Conservation (phyloP, 2,888 invertebrate genomes). For the Therioaphis trifolii region DNA sequence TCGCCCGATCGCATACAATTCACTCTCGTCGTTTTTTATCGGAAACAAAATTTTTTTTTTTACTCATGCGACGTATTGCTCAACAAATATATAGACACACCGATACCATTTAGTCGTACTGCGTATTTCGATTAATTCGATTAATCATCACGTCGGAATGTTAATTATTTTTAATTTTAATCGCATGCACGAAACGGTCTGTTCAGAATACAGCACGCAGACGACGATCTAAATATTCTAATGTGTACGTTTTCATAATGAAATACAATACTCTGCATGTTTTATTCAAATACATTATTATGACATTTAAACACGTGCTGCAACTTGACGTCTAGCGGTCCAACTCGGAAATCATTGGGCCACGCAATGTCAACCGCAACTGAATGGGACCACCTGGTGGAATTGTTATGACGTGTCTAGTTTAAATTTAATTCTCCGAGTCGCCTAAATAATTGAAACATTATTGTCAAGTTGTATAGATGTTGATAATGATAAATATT, state of each 20-base stretch:
- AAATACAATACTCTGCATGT: neutral
- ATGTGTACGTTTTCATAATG: neutral
- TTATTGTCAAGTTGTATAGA: neutral
- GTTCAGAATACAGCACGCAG: too few species aligned
- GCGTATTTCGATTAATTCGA: neutral
- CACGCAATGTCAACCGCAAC: constrained; percentile 1
- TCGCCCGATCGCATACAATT: too few species aligned
- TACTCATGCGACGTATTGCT: too few species aligned
- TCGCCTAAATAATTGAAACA: neutral
- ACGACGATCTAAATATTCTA: too few species aligned
- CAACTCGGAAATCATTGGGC: constrained; percentile 12
- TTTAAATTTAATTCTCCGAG: neutral
- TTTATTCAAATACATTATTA: neutral
- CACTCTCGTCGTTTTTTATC: too few species aligned
- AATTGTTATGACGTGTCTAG: constrained; percentile 27
- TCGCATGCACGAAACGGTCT: neutral
- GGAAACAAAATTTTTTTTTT: too few species aligned
- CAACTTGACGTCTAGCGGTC: neutral
- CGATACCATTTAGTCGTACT: too few species aligned
- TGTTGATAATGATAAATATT: too few species aligned
- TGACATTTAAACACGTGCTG: neutral
- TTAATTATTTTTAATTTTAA: neutral
- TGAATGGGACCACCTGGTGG: constrained; percentile 34
- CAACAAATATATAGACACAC: too few species aligned
- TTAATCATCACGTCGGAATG: neutral